phyloP scores from a whole-genome alignment of 1,140 invertebrate genomes.

The Drosophila navojoa region DNA sequence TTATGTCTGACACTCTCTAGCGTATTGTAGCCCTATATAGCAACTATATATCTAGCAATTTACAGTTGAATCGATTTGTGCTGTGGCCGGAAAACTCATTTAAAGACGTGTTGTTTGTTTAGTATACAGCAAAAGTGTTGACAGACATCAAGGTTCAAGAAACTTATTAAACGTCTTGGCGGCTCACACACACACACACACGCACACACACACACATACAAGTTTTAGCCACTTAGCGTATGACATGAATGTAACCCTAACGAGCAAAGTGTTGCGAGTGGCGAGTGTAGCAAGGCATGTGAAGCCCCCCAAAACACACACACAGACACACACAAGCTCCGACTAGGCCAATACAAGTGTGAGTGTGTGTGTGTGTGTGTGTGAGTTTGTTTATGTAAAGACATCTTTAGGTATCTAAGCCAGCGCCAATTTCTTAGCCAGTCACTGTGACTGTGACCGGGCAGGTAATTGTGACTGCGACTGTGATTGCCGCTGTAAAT shows the following conservation, averaged over 20 bases:
- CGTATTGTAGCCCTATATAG: too few relatives aligned
- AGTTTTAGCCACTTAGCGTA: conserved; percentile 58
- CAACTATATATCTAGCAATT: too few relatives aligned
- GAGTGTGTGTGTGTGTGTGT: conserved; percentile 8
- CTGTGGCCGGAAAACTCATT: background rate
- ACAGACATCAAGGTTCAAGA: conserved; percentile 56
- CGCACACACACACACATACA: background rate
- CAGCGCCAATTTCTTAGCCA: conserved; percentile 6
- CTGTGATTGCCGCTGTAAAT: conserved; percentile 9
- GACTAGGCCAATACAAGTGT: conserved; percentile 2
- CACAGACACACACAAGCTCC: conserved; percentile 7
- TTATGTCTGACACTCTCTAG: too few relatives aligned
- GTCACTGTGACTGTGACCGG: conserved; percentile 14
- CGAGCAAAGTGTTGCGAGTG: conserved; percentile 51
- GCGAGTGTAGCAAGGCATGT: conserved; percentile 28
- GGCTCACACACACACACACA: conserved; percentile 7
- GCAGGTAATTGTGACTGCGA: conserved; percentile 13
- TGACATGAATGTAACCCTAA: conserved; percentile 64
- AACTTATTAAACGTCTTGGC: conserved; percentile 55
- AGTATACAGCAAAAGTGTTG: conserved; percentile 34
- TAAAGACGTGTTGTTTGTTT: conserved; percentile 25
- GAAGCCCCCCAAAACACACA: background rate
- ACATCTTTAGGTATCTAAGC: conserved; percentile 8
- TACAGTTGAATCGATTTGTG: background rate
- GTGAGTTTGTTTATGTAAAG: conserved; percentile 37